Evolutionary conservation across 1,140 invertebrate genomes (phyloP), one percentile per base, ranked within the genome.

Genomic region (Linepithema humile): DNA sequence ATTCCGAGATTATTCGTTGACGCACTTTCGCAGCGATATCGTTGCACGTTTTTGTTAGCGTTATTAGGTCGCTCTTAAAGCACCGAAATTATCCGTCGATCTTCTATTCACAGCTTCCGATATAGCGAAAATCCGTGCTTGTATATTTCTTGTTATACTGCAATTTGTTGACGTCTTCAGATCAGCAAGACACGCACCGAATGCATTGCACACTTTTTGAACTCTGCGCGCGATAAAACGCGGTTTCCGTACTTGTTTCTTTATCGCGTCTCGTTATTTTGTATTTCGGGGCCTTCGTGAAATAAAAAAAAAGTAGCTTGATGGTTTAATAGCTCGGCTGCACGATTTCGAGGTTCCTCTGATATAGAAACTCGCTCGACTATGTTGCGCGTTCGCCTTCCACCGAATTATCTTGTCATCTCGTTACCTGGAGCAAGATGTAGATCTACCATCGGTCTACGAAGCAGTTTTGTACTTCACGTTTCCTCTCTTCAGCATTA

Each of bases 371-470:
- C 78, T 29, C 43, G 75, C 69, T 83, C 85, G 48, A 55, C 75
- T 78, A 29, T 29, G 35, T 53, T 65, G 60, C 32, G 72, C n/a
- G 10, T 86, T 87, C 57, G 74, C 64, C 77, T 83, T 85, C 29
- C 48, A 53, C 38, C 32, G 50, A 70, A 48, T 67, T 87, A 87
- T 87, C 86, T 80, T 45, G 85, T 84, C 86, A 88, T 87, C 85
- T 84, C 35, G 80, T 85, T 85, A 64, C 84, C 60, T 65, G 75
- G 65, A 38, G 50, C 50, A 43, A 74, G 40, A 60, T 45, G 29
- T 73, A 83, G 86, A 88, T 88, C 85, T 84, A 80, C 59, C 82
- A 67, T 26, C 86, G 74, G 77, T 87, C 85, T 67, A 80, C 84
- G 45, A 62, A 29, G 57, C 67, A 26, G 32, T 70, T 55, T 69